Percentiles rank a stretch among this genome's conserved stretches.
Conservation (phyloP, 35 echinoderm and acorn worm genomes). For the Ophiothrix spiculata region DNA sequence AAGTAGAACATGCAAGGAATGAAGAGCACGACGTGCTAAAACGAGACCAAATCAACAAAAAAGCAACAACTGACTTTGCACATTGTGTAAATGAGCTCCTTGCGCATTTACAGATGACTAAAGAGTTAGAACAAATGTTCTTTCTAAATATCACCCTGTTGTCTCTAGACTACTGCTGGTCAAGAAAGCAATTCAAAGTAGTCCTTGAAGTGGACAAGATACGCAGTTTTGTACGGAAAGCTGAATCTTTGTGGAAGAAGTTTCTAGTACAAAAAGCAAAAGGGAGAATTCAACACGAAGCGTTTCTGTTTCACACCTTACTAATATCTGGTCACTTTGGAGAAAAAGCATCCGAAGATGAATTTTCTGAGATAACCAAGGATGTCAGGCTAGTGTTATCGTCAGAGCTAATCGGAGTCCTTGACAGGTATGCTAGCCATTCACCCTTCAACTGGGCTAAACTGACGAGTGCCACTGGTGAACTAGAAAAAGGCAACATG, state of each 20-base stretch:
- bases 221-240: background rate
- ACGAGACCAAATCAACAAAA: background rate
- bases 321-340: slow-evolving; percentile 4
- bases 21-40: background rate
- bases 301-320: slow-evolving; percentile 22
- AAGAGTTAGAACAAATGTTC: background rate
- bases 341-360: background rate
- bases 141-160: slow-evolving; percentile 4
- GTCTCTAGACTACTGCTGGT: slow-evolving; percentile 3
- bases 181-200: background rate
- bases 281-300: background rate
- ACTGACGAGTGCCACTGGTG: slow-evolving; percentile 15
- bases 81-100: slow-evolving; percentile 3
- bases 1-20: slow-evolving; percentile 21
- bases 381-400: slow-evolving; percentile 12
- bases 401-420: background rate
- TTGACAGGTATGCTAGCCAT: background rate
- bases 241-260: slow-evolving; percentile 3
- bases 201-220: slow-evolving; percentile 12
- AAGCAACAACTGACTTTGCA: slow-evolving; percentile 9
- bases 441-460: slow-evolving; percentile 21
- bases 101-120: background rate
- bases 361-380: slow-evolving; percentile 24
- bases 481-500: slow-evolving; percentile 25
- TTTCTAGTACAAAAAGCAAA: slow-evolving; percentile 5